phyloP scores from a whole-genome alignment of 2,888 invertebrate genomes.

The Plemyria rubiginata region DNA sequence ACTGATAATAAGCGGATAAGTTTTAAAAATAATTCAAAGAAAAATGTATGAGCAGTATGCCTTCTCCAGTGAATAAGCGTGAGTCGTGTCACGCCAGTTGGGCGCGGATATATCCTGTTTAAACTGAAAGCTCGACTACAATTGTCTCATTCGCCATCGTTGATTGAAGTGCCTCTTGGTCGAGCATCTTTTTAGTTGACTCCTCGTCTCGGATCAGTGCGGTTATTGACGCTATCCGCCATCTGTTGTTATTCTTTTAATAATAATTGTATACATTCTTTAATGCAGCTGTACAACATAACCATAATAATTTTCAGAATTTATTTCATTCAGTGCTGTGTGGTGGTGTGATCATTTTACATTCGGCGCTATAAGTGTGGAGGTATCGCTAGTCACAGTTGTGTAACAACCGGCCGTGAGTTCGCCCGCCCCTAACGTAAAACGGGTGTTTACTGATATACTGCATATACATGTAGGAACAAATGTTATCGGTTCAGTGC shows the following conservation, averaged over 20 bases:
- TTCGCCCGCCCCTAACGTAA: slow-evolving; percentile 64
- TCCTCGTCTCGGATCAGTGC: slow-evolving; percentile 50
- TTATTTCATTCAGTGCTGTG: slow-evolving; percentile 37
- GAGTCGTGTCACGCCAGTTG: slow-evolving; percentile 45
- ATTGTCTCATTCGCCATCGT: slow-evolving; percentile 69
- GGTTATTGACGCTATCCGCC: slow-evolving; percentile 28
- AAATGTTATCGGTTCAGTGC: slow-evolving; percentile 46
- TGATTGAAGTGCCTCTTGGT: slow-evolving; percentile 67
- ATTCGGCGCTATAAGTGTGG: slow-evolving; percentile 43
- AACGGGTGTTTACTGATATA: slow-evolving; percentile 44
- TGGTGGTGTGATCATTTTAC: slow-evolving; percentile 41
- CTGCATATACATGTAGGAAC: slow-evolving; percentile 41
- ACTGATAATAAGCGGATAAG: neutral
- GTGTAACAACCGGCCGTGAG: slow-evolving; percentile 68
- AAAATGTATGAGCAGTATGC: slow-evolving; percentile 3
- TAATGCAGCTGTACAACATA: slow-evolving; percentile 11
- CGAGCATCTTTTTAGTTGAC: slow-evolving; percentile 61
- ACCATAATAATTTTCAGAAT: slow-evolving; percentile 28
- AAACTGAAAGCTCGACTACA: slow-evolving; percentile 72
- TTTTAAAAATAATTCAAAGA: slow-evolving; percentile 1
- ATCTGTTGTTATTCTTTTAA: slow-evolving; percentile 26
- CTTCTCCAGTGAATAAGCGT: slow-evolving; percentile 17
- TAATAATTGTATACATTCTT: slow-evolving; percentile 28
- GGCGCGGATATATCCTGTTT: slow-evolving; percentile 80
- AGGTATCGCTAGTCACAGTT: slow-evolving; percentile 65